Evolutionary conservation across 1,140 invertebrate genomes (phyloP).

Genomic region (Neuroterus valhalla): DNA sequence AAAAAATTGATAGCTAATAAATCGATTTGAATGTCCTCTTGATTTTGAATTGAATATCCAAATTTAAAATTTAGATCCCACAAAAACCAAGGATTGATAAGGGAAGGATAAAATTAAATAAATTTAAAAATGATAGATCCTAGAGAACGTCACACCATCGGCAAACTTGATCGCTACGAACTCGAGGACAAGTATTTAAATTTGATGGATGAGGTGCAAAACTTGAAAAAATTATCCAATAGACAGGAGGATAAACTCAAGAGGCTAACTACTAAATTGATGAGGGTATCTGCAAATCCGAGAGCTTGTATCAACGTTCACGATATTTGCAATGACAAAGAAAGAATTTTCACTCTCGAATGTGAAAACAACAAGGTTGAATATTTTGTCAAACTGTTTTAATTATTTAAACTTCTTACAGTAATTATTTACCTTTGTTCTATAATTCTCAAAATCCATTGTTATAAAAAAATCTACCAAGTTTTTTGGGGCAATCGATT

Average conservation of each 20-base stretch:
- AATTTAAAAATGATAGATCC: constrained; percentile 58
- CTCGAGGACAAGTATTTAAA: constrained; percentile 71
- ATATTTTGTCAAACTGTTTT: not conserved
- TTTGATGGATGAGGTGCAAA: constrained; percentile 64
- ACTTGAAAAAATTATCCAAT: constrained; percentile 68
- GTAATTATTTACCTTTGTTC: not conserved
- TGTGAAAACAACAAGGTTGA: constrained; percentile 67
- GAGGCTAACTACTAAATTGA: constrained; percentile 67
- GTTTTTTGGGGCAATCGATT: too few species aligned
- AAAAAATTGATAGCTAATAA: not conserved
- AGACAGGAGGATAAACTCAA: constrained; percentile 71
- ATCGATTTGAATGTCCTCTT: constrained; percentile 26
- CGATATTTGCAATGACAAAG: constrained; percentile 59
- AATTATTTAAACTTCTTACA: constrained; percentile 1
- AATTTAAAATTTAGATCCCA: not conserved
- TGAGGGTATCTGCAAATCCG: constrained; percentile 64
- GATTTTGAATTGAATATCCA: not conserved
- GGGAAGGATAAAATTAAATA: constrained; percentile 33
- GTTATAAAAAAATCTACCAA: too few species aligned
- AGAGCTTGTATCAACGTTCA: constrained; percentile 53
- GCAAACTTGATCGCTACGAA: constrained; percentile 68
- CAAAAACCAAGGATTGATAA: not conserved
- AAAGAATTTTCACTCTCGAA: constrained; percentile 61
- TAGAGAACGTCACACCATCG: constrained; percentile 67
- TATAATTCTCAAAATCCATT: too few species aligned